Evolutionary conservation across 2,888 invertebrate genomes (phyloP).

Genomic region (Tethea ocularis): DNA sequence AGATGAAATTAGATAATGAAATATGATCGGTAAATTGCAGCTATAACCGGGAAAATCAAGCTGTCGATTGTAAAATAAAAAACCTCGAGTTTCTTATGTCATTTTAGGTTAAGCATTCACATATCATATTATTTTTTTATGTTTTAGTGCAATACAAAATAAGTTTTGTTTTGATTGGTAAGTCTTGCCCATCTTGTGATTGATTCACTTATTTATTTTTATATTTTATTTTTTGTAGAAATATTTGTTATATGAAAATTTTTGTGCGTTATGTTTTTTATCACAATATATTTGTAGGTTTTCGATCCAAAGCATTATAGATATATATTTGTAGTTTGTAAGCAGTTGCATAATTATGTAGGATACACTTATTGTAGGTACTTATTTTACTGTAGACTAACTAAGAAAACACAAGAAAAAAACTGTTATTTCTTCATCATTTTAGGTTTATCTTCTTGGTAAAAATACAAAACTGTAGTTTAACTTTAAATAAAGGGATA

Average conservation of each 20-base stretch:
- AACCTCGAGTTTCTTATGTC: neutral
- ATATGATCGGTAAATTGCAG: neutral
- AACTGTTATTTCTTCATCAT: neutral
- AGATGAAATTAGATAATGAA: neutral
- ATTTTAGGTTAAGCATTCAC: conserved; percentile 57
- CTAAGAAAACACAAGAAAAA: neutral
- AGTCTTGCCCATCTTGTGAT: conserved; percentile 67
- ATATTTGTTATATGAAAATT: conserved; percentile 6
- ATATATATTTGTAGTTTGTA: conserved; percentile 17
- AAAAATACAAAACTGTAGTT: too few species aligned
- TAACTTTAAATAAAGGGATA: too few species aligned
- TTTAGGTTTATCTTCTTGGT: neutral
- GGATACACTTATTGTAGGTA: neutral
- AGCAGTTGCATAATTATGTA: neutral
- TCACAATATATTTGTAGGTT: conserved; percentile 25
- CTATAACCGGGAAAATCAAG: conserved; percentile 15
- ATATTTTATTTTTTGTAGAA: neutral
- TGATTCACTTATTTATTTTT: conserved; percentile 15
- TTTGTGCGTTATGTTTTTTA: conserved; percentile 27
- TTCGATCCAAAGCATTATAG: conserved; percentile 54
- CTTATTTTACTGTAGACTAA: neutral
- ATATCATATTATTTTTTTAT: conserved; percentile 61
- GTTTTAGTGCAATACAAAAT: conserved; percentile 65
- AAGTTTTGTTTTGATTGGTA: conserved; percentile 32
- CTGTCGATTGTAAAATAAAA: too few species aligned